Evolutionary conservation across 2,888 invertebrate genomes (phyloP), one percentile per base, ranked within the genome.

Genomic region (Tridacna crocea): DNA sequence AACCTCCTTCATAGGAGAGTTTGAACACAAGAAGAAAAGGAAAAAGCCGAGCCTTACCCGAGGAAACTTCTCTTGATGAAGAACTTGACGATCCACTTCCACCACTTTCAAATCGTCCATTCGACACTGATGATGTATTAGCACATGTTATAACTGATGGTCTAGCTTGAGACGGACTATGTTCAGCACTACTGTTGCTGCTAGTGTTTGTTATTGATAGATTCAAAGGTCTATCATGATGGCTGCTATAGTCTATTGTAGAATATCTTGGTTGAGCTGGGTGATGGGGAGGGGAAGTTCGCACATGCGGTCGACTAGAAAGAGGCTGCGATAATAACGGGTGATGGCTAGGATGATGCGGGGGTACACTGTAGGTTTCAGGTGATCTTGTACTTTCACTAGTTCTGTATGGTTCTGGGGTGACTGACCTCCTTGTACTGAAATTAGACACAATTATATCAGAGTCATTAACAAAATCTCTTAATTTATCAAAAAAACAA

Each of bases 121-220:
- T 82, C 10, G 73, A 13, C 51, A 15, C 70, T 26, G 70, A 48
- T 13, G 68, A 47, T 6, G 48, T 70, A 70, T 89, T 82, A 36
- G 88, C 87, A 85, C 90, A 90, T 11, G 90, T 90, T 60, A 91
- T 91, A 48, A 91, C 91, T 10, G 91, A 91, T n/a, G 92, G 91
- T 22, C 92, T 83, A 22, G 61, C 15, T 70, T 87, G 89, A 72
- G 89, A 83, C 24, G 88, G 87, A 77, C 81, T 84, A 47, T 82
- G 79, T n/a, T 66, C 60, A 24, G 73, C 74, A 36, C 66, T 74
- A 46, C 78, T 63, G 36, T 75, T 80, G 47, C 80, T 72, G 58
- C 74, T 82, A 26, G 78, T 79, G 75, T 84, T 87, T 24, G 90
- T 87, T 47, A 91, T 76, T 3, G 92, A 91, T 72, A 92, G 81